A percentile compares a stretch with the other conserved stretches of the same genome.
phyloP scores from a whole-genome alignment of 2,113 vertebrate species.

The Amazona guildingii region DNA sequence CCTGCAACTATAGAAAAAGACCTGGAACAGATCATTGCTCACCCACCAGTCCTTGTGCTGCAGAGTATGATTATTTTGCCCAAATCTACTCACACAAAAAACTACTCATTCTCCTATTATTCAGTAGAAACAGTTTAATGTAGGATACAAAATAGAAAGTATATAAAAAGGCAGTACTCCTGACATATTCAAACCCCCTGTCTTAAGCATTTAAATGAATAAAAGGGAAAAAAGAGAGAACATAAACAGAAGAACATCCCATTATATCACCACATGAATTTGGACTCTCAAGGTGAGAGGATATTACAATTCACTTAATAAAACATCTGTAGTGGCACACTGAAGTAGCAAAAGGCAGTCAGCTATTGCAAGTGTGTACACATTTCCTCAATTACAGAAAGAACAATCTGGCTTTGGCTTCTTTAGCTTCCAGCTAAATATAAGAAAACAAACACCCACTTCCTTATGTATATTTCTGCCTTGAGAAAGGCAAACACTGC shows the following conservation, averaged over 20 bases:
- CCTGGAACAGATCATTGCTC: neutral
- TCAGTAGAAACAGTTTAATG: conserved; percentile 7
- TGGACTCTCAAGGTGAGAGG: conserved; percentile 14
- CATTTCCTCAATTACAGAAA: conserved; percentile 1
- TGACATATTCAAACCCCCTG: conserved; percentile 50
- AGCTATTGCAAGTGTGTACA: neutral
- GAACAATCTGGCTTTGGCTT: conserved; percentile 18
- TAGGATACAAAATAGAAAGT: neutral
- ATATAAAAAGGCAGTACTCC: neutral
- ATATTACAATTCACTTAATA: conserved; percentile 56
- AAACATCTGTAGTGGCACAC: conserved; percentile 36
- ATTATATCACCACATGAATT: conserved; percentile 54
- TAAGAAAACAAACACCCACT: conserved; percentile 50
- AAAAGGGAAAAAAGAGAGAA: neutral
- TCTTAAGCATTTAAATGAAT: conserved; percentile 35
- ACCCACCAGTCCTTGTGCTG: neutral
- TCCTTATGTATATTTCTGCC: conserved; percentile 35
- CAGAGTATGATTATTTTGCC: neutral
- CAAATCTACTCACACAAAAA: neutral
- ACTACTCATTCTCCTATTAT: neutral
- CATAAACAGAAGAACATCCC: conserved; percentile 36
- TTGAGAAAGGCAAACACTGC: conserved; percentile 11
- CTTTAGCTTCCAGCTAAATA: neutral
- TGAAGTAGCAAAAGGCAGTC: conserved; percentile 36
- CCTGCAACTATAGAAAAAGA: neutral